Base-by-base conservation (phyloP, 2,888 invertebrate species). In the Andrena flavipes region DNA sequence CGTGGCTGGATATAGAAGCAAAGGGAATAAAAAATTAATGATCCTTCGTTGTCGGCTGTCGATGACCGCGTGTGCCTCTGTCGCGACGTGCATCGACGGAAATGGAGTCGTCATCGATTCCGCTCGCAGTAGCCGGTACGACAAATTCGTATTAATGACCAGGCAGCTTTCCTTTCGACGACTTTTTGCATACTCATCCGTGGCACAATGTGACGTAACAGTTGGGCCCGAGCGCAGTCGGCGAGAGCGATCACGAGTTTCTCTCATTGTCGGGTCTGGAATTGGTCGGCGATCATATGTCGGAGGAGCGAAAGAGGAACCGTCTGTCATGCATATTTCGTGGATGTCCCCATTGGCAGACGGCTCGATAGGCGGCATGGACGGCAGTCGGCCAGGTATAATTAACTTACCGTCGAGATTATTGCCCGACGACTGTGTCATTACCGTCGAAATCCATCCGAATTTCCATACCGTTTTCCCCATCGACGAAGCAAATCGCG, bases 101-200 rank as follows among this genome's bases (percentile, higher is more conserved):
- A 91, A 91, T 92, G 88, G 85, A 91, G 87, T 86, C 90, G 89
- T 92, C 91, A 92, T 92, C 90, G 88, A 91, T 89, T 87, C 84
- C 85, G 69, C 85, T 87, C 74, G 71, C 26, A 72, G 68, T 64
- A 69, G 69, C 59, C 76, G 73, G 13, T 76, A 89, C 82, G 92
- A 92, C 91, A 91, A 92, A 93, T 93, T 93, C 87, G 89, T 92
- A 92, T 92, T 92, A 92, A 93, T 93, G 93, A 93, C 89, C 88
- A 60, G 78, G 91, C 92, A 90, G 84, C 80, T 92, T 89, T 88
- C 83, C 80, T 87, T 87, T 84, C 68, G 79, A 26, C 60, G 30
- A 56, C 54, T 62, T 69, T 80, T 72, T 81, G 91, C 88, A 80
- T 82, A 87, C 84, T 91, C 91, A 92, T 90, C 82, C 62, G 26